Base-by-base conservation (phyloP, 1,140 invertebrate species). In the Macrocentrus cingulum region DNA sequence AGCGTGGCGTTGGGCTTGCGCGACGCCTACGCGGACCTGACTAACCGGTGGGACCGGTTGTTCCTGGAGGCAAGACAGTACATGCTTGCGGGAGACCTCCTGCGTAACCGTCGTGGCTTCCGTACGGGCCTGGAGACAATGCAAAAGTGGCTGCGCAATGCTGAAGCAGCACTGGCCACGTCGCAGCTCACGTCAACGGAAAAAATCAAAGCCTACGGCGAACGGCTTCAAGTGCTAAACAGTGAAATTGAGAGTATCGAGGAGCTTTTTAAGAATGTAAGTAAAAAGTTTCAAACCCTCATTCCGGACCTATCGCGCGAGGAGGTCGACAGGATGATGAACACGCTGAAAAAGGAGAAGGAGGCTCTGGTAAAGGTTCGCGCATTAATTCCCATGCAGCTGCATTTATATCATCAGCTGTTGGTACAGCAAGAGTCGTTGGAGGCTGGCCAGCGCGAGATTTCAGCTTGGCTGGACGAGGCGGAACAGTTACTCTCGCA, bases 271-370 rank as follows among this genome's bases (percentile, higher is more conserved):
- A 95, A 96, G 74, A 87, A 83, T 44, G 87, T 92, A 29, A 93
- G 91, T 65, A 91, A 92, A 71, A 92, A 90, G 45, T 95, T 96
- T 74, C 95, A 97, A 76, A 85, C 84, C 4, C 82, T 97, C 1
- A 93, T 97, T 13, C 91, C 90, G 64, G 92, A 97, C 72, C 80
- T 96, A n/a, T 88, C 89, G 0, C 84, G 91, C 16, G 91, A 96
- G 32, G 91, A 95, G 68, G 92, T 97, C 1, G 92, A 95, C 60
- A 84, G 84, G 45, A 94, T 95, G 85, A 92, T 97, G 88, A 85
- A 87, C 34, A 88, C 88, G 1, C 74, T 98, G 19, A 97, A 97
- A 72, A 90, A 89, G 66, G 90, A 95, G 66, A 94, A 94, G 76
- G 94, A 96, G 75, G 84, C 87, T 1, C 77, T 97, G 15, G 89